A percentile compares a stretch with the other conserved stretches of the same genome.
phyloP scores from a whole-genome alignment of 2,888 invertebrate genomes.

The Sarcophaga rosellei region DNA sequence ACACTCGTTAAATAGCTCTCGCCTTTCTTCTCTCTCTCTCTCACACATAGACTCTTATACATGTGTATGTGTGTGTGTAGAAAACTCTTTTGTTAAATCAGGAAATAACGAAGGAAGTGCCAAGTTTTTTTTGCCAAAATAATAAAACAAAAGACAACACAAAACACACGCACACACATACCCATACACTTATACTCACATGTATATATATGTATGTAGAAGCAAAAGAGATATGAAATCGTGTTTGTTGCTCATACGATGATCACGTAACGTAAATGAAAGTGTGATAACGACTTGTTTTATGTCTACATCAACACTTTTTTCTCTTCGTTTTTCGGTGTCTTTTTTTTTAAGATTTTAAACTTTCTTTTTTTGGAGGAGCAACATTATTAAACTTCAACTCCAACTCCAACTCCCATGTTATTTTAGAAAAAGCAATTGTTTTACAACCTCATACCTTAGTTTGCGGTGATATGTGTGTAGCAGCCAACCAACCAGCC shows the following conservation, averaged over 20 bases:
- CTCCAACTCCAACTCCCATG: conserved; percentile 12
- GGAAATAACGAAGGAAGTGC: conserved; percentile 67
- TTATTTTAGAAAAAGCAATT: conserved; percentile 18
- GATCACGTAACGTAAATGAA: conserved; percentile 69
- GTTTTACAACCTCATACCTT: conserved; percentile 20
- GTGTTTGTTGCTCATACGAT: conserved; percentile 54
- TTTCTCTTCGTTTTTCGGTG: not conserved
- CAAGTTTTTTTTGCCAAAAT: conserved; percentile 64
- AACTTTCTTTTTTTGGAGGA: conserved; percentile 1
- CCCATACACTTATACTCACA: not conserved
- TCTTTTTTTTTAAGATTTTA: not conserved
- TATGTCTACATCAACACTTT: conserved; percentile 61
- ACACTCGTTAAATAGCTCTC: conserved; percentile 59
- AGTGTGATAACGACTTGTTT: conserved; percentile 69
- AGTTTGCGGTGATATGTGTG: not conserved
- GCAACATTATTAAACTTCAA: not conserved
- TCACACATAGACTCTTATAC: not conserved
- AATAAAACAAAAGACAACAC: conserved; percentile 62
- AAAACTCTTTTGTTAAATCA: conserved; percentile 55
- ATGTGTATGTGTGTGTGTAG: not conserved
- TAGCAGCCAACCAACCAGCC: too few species aligned
- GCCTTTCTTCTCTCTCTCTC: not conserved
- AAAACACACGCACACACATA: conserved; percentile 6
- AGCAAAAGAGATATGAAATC: conserved; percentile 35
- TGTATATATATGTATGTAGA: not conserved